Percentiles rank a stretch among this genome's conserved stretches.
Evolutionary conservation across 2,888 invertebrate species (phyloP).

Genomic region (Steinernema hermaphroditum): DNA sequence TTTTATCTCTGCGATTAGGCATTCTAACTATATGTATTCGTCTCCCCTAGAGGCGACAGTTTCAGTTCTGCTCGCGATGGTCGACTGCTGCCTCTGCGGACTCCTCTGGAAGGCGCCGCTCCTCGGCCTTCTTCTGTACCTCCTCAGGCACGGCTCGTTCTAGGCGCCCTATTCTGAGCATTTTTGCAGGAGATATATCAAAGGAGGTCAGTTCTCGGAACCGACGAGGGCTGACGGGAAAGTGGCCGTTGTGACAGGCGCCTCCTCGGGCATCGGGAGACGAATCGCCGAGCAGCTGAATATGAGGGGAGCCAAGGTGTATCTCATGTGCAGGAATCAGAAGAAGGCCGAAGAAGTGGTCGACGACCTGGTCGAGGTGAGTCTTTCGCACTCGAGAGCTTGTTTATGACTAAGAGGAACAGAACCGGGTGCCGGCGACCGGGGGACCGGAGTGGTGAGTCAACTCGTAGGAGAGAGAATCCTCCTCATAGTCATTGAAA

Average conservation of each 20-base stretch:
- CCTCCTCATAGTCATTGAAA: too few species aligned
- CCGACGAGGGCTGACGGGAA: constrained; percentile 72
- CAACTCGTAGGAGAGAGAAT: too few species aligned
- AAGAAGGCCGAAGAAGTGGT: constrained; percentile 20
- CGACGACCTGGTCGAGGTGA: constrained; percentile 24
- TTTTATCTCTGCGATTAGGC: too few species aligned
- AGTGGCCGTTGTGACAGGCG: constrained; percentile 83
- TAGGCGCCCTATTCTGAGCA: too few species aligned
- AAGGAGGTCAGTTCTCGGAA: constrained; percentile 38
- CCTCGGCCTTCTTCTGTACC: neutral
- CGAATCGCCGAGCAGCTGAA: constrained; percentile 36
- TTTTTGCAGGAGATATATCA: constrained; percentile 37
- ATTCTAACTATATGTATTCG: too few species aligned
- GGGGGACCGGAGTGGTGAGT: too few species aligned
- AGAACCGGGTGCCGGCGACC: too few species aligned
- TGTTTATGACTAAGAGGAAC: neutral
- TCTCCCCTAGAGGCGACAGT: too few species aligned
- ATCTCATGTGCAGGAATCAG: constrained; percentile 37
- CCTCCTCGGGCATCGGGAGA: constrained; percentile 82
- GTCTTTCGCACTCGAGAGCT: neutral
- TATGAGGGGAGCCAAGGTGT: constrained; percentile 38
- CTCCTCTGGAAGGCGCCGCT: neutral
- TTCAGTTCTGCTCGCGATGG: neutral
- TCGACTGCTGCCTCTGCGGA: constrained; percentile 13
- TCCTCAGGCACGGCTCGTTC: too few species aligned